phyloP scores from a whole-genome alignment of 2,113 vertebrate species.

The Ahaetulla prasina region DNA sequence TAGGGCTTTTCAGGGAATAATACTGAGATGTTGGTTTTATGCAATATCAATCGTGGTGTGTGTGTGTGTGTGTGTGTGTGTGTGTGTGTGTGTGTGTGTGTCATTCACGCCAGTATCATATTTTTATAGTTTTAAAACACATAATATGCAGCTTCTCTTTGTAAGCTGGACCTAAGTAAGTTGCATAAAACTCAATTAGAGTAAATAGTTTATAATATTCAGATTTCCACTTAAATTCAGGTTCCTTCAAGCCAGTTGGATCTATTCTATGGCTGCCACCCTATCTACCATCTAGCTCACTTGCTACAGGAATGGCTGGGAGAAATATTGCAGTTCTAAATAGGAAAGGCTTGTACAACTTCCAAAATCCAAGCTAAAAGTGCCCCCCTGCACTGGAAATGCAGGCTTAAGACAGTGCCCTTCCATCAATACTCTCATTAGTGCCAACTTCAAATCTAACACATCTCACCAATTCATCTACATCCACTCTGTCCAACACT shows the following conservation, averaged over 20 bases:
- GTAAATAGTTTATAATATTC: background rate
- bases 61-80: too few species aligned
- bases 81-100: too few species aligned
- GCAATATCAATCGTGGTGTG: too few species aligned
- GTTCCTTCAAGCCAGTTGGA: background rate
- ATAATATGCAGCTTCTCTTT: background rate
- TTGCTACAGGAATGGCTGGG: background rate
- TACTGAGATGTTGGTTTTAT: too few species aligned
- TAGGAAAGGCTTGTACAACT: background rate
- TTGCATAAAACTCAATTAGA: background rate
- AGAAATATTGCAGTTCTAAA: background rate
- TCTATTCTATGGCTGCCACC: background rate
- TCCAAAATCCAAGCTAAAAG: background rate
- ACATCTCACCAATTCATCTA: background rate
- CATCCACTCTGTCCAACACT: background rate
- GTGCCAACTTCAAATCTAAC: background rate
- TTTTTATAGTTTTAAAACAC: background rate
- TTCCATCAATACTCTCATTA: background rate
- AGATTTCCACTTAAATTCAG: background rate
- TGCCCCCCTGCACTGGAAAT: background rate
- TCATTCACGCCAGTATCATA: background rate
- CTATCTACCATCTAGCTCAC: background rate
- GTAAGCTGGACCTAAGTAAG: background rate
- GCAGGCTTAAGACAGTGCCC: background rate
- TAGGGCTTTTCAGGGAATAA: background rate